phyloP scores from a whole-genome alignment of 2,888 invertebrate species.

The Dryadula phaetusa region DNA sequence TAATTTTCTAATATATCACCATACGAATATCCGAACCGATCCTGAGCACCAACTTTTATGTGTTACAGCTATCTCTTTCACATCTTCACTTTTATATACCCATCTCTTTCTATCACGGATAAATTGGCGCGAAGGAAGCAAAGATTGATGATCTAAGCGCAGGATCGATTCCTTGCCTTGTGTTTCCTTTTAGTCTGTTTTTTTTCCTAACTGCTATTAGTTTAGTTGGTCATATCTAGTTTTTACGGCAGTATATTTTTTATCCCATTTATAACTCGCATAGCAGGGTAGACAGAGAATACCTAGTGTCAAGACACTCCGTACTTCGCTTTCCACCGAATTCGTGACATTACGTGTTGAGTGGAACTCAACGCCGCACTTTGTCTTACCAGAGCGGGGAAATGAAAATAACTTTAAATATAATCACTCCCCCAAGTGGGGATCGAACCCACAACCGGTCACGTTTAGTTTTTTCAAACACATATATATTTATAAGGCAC shows the following conservation, averaged over 20 bases:
- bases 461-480: too few relatives aligned
- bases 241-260: too few relatives aligned
- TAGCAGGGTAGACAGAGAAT: too few relatives aligned
- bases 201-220: conserved; percentile 18
- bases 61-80: conserved; percentile 48
- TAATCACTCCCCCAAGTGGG: too few relatives aligned
- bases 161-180: conserved; percentile 53
- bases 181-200: conserved; percentile 38
- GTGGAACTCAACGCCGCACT: too few relatives aligned
- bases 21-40: conserved; percentile 47
- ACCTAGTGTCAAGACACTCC: too few relatives aligned
- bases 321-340: too few relatives aligned
- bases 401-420: too few relatives aligned
- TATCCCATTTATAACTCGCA: too few relatives aligned
- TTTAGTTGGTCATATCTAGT: conserved; percentile 38
- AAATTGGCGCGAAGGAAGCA: conserved; percentile 73
- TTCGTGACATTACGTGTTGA: too few relatives aligned
- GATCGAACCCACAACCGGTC: too few relatives aligned
- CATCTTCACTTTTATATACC: conserved; percentile 41
- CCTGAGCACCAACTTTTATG: conserved; percentile 54
- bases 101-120: conserved; percentile 58
- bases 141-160: conserved; percentile 77
- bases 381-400: too few relatives aligned
- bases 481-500: conserved; percentile 12
- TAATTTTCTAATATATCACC: background rate